Evolutionary conservation across 1,140 invertebrate genomes (phyloP).

Genomic region (Caenorhabditis brenneri): DNA sequence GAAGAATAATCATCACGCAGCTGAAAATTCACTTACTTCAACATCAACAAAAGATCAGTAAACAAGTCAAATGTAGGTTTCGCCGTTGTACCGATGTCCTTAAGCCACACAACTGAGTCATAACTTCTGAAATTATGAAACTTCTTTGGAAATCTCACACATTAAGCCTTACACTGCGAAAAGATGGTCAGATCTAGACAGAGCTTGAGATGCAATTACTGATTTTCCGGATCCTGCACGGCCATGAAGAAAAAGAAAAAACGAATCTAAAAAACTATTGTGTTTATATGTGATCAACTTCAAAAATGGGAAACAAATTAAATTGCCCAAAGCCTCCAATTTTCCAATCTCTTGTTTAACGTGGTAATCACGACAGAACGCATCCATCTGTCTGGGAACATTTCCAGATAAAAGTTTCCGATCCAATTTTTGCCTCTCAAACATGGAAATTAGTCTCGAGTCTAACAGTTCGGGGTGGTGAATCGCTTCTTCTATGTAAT

Average conservation of each 20-base stretch:
- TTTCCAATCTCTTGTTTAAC: neutral
- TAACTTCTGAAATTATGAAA: neutral
- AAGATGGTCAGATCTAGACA: slow-evolving; percentile 1
- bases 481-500: neutral
- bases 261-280: neutral
- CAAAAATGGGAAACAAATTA: neutral
- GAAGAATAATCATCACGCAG: too few relatives aligned
- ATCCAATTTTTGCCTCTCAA: neutral
- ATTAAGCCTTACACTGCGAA: neutral
- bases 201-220: slow-evolving; percentile 1
- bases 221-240: slow-evolving; percentile 19
- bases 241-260: slow-evolving; percentile 16
- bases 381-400: slow-evolving; percentile 1
- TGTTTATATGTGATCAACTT: neutral
- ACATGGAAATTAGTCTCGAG: neutral
- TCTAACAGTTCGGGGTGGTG: neutral
- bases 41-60: slow-evolving; percentile 20
- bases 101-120: slow-evolving; percentile 17
- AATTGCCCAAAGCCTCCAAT: slow-evolving; percentile 4
- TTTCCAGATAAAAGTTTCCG: neutral
- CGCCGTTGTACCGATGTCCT: neutral
- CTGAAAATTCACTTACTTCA: too few relatives aligned
- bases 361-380: neutral
- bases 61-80: slow-evolving; percentile 9
- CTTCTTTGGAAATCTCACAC: neutral